Evolutionary conservation across 1,140 invertebrate genomes (phyloP).

Genomic region (Leptestheria dahalacensis): DNA sequence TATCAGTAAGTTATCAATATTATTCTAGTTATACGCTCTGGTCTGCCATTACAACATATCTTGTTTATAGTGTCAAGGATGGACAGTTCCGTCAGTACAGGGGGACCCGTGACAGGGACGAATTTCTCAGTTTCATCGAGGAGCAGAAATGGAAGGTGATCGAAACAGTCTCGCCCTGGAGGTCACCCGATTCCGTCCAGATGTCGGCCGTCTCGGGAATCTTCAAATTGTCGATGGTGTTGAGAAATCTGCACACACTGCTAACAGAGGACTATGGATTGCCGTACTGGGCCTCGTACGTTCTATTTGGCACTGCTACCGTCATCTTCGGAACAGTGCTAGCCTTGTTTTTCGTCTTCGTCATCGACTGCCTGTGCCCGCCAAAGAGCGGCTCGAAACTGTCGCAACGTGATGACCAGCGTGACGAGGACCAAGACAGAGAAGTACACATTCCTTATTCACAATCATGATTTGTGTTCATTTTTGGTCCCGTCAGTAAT

Average conservation of each 20-base stretch:
- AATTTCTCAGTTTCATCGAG: constrained; percentile 75
- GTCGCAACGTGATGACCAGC: background rate
- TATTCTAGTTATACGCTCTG: background rate
- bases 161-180: constrained; percentile 75
- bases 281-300: constrained; percentile 88
- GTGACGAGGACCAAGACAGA: background rate
- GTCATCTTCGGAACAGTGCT: constrained; percentile 79
- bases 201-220: constrained; percentile 87
- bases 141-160: constrained; percentile 74
- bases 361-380: constrained; percentile 69
- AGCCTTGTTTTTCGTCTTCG: constrained; percentile 69
- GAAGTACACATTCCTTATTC: background rate
- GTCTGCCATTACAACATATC: constrained; percentile 22
- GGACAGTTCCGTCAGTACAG: constrained; percentile 88
- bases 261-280: constrained; percentile 88
- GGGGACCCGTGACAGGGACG: constrained; percentile 69
- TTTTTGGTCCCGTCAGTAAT: background rate
- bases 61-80: constrained; percentile 65
- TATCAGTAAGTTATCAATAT: constrained; percentile 63
- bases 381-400: constrained; percentile 32
- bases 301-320: constrained; percentile 84
- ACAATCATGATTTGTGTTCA: constrained; percentile 9
- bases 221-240: constrained; percentile 79
- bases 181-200: constrained; percentile 75
- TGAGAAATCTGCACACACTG: constrained; percentile 76